Conservation (phyloP, 2,797 vertebrate genomes). For the Taeniopygia guttata region DNA sequence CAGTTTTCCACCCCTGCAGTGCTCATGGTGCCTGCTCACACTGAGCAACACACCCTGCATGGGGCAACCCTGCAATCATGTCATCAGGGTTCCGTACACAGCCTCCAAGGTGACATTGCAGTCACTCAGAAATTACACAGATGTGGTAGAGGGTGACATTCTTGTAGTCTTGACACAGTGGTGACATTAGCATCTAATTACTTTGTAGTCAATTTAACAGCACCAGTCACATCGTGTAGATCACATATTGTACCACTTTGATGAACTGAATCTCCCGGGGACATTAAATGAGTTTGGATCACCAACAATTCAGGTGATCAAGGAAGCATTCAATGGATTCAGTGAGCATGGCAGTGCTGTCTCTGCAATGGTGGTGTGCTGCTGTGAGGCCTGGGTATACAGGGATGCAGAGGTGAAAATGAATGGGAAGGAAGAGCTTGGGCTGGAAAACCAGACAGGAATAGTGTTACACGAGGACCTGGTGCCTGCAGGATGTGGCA, state of each 20-base stretch:
- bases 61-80: not conserved
- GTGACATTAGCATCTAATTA: slow-evolving; percentile 68
- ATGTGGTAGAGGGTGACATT: slow-evolving; percentile 25
- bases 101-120: slow-evolving; percentile 17
- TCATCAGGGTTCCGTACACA: not conserved
- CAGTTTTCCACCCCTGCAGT: not conserved
- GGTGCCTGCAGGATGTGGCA: accelerated
- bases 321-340: not conserved
- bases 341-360: accelerated
- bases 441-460: not conserved
- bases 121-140: slow-evolving; percentile 45
- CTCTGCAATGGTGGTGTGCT: accelerated
- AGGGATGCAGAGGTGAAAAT: not conserved
- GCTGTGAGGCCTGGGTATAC: not conserved
- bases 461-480: accelerated
- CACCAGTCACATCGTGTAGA: slow-evolving; percentile 48
- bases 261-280: not conserved
- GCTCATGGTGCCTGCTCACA: not conserved
- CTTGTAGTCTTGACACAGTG: slow-evolving; percentile 45
- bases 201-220: slow-evolving; percentile 26
- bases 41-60: not conserved
- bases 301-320: not conserved
- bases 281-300: not conserved
- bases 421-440: not conserved
- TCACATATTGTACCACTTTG: not conserved